Base-by-base conservation (phyloP, 35 echinoderm and acorn worm species). In the Lytechinus variegatus region DNA sequence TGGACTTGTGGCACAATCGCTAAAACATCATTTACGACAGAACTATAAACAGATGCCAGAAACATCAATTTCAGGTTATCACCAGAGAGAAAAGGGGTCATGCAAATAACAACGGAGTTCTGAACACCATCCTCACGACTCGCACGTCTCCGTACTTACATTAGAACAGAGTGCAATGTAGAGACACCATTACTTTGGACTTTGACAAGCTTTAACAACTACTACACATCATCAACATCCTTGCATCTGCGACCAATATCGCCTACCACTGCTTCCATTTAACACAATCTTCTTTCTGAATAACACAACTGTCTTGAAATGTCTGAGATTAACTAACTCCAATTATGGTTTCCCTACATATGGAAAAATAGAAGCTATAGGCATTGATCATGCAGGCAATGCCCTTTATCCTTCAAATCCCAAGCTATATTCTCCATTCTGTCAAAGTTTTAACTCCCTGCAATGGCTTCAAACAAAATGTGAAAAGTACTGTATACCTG, bases 21-120 rank as follows among this genome's bases (percentile, higher is more conserved):
- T 24, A 79, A 79, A 79, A 79, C 66, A 79, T 24, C 66, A 79
- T 79, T 79, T 79, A 79, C 66, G 66, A 79, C 66, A 79, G 66
- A 19, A 79, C 66, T 79, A 79, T 79, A 79, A 79, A 79, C 66
- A 79, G 19, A 79, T 79, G 66, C 66, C 66, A 79, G 66, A 24
- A 7, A 79, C 66, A 79, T 79, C 19, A 79, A 79, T 79, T 79
- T 79, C 6, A 16, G 66, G 66, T n/a, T 79, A n/a, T 79, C 66
- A 16, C 66, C 4, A 79, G 21, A 79, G 16, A 79, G 21, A 79
- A 79, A 24, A 16, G 19, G n/a, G 66, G 66, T 79, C 66, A 24
- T 7, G 66, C 66, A 79, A 79, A 79, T 79, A 79, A 72, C 61
- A 72, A 24, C 21, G 66, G 66, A 6, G 21, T 79, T 79, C 66